Evolutionary conservation across 2,888 invertebrate species (phyloP).

Genomic region (Alentia gelatinosa): DNA sequence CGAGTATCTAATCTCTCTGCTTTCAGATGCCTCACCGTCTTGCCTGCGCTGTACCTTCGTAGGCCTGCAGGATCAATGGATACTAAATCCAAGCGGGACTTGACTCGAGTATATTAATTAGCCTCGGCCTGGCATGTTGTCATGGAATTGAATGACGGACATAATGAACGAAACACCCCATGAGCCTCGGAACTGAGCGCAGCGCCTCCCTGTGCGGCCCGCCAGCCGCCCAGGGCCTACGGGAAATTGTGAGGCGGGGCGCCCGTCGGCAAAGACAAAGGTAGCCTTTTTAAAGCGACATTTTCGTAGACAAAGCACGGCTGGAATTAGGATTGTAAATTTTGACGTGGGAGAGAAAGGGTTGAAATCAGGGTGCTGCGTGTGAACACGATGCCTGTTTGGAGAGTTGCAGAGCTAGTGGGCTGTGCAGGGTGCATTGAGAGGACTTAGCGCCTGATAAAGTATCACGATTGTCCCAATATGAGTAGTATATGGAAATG

Average conservation of each 20-base stretch:
- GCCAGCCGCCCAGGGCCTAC: not conserved
- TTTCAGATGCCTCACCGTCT: not conserved
- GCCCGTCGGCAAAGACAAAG: not conserved
- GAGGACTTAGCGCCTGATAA: too few relatives aligned
- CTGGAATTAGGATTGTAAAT: slow-evolving; percentile 1
- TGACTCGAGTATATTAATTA: slow-evolving; percentile 1
- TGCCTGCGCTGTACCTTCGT: not conserved
- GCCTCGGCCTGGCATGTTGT: not conserved
- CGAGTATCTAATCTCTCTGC: not conserved
- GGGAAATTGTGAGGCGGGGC: not conserved
- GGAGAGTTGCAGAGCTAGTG: too few relatives aligned
- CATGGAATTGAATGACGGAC: not conserved
- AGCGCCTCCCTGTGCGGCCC: not conserved
- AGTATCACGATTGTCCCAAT: too few relatives aligned
- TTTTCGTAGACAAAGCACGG: not conserved
- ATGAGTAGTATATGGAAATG: too few relatives aligned
- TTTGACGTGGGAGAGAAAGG: not conserved
- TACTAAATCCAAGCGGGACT: not conserved
- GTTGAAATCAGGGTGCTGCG: not conserved
- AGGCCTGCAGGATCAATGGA: not conserved
- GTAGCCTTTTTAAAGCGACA: not conserved
- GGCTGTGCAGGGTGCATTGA: too few relatives aligned
- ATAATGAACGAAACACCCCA: not conserved
- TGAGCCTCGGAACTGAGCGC: not conserved
- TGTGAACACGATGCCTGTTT: too few relatives aligned